phyloP scores from a whole-genome alignment of 1,140 invertebrate genomes.

The Acromyrmex charruanus region DNA sequence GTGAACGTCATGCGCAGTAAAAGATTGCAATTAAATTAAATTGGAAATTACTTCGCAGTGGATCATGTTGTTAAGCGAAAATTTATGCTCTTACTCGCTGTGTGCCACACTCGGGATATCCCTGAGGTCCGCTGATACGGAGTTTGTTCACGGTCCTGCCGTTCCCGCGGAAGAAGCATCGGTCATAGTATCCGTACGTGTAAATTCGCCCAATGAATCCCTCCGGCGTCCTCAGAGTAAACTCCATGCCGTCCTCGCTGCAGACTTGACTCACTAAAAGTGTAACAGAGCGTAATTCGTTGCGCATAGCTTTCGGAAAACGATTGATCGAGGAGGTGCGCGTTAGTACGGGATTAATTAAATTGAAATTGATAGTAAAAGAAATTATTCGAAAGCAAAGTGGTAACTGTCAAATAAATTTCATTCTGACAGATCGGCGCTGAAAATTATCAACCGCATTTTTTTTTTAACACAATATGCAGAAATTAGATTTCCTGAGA shows the following conservation, averaged over 20 bases:
- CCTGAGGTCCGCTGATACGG: conserved; percentile 94
- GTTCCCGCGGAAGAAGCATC: conserved; percentile 96
- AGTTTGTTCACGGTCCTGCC: conserved; percentile 94
- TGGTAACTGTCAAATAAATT: neutral
- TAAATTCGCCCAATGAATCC: conserved; percentile 96
- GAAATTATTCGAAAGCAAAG: neutral
- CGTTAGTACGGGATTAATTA: neutral
- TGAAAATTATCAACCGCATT: neutral
- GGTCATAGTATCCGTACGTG: conserved; percentile 96
- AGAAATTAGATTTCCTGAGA: too few species aligned
- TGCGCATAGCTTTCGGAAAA: neutral
- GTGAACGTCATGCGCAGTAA: neutral
- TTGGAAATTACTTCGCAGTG: neutral
- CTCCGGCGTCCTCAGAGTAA: conserved; percentile 94
- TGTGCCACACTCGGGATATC: conserved; percentile 96
- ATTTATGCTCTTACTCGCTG: conserved; percentile 85
- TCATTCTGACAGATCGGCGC: neutral
- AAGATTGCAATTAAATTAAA: conserved; percentile 27
- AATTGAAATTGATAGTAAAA: neutral
- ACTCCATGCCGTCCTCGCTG: conserved; percentile 97
- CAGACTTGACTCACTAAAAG: conserved; percentile 94
- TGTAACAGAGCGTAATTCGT: conserved; percentile 50
- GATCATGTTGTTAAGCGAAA: neutral
- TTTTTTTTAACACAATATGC: neutral
- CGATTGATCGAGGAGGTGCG: neutral